A percentile compares a stretch with the other conserved stretches of the same genome.
Evolutionary conservation across 2,113 vertebrate genomes (phyloP).

Genomic region (Cathartes aura): DNA sequence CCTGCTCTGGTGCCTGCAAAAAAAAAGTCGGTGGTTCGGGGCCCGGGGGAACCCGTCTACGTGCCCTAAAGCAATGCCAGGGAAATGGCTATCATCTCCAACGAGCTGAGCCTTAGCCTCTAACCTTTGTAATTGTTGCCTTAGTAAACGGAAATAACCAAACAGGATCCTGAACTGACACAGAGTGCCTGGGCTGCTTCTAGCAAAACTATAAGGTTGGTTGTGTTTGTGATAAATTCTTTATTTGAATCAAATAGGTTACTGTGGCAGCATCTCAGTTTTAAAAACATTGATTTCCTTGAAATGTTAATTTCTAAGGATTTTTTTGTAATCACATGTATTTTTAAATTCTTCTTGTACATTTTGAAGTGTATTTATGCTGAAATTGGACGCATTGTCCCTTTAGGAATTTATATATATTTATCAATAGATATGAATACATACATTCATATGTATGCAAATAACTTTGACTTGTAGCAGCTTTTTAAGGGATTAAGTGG

Average conservation of each 20-base stretch:
- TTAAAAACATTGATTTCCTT: background rate
- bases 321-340: background rate
- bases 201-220: background rate
- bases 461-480: background rate
- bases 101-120: background rate
- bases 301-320: background rate
- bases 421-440: background rate
- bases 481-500: background rate
- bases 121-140: constrained; percentile 46
- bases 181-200: background rate
- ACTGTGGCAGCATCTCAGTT: background rate
- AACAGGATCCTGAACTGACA: background rate
- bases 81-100: constrained; percentile 3
- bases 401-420: background rate
- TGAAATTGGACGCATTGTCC: background rate
- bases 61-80: background rate
- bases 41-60: constrained; percentile 16
- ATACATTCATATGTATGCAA: background rate
- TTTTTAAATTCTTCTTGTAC: background rate
- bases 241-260: background rate
- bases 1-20: constrained; percentile 57
- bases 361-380: background rate
- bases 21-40: background rate
- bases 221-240: background rate
- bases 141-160: background rate